These are phyloP conservation scores for Pluvialis apricaria DNA, from an alignment of 2,113 vertebrate species.

Conservation along the genomic window DNA sequence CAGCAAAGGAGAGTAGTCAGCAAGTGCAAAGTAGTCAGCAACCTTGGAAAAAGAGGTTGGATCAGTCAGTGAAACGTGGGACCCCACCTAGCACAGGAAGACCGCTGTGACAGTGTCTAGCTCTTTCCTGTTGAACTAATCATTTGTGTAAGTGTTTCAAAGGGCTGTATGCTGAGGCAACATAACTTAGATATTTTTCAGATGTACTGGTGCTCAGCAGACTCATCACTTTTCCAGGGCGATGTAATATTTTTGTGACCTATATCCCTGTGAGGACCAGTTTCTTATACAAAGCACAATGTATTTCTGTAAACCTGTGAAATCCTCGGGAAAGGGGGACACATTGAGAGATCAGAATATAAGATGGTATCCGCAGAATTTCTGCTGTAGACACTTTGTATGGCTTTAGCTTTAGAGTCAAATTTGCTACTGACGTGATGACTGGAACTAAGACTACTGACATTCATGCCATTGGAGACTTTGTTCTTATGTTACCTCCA, in stretches of 20 bases:
- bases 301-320: neutral
- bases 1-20: neutral
- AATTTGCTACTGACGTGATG: neutral
- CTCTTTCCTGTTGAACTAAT: neutral
- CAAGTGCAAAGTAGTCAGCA: neutral
- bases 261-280: rapidly evolving
- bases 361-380: neutral
- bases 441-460: neutral
- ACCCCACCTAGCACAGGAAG: neutral
- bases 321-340: neutral
- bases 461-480: neutral
- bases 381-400: neutral
- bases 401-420: neutral
- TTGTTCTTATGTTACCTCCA: neutral
- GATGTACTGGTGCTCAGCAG: neutral
- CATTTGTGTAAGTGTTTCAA: neutral
- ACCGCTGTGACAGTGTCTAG: rapidly evolving
- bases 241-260: neutral
- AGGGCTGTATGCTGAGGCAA: neutral
- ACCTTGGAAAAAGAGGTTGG: neutral
- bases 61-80: rapidly evolving
- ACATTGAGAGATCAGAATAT: neutral
- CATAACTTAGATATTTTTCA: neutral
- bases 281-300: neutral
- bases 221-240: neutral